These are phyloP conservation scores for Elanus axillaris DNA, from an alignment of 2,113 vertebrate genomes.

Conservation along the genomic window DNA sequence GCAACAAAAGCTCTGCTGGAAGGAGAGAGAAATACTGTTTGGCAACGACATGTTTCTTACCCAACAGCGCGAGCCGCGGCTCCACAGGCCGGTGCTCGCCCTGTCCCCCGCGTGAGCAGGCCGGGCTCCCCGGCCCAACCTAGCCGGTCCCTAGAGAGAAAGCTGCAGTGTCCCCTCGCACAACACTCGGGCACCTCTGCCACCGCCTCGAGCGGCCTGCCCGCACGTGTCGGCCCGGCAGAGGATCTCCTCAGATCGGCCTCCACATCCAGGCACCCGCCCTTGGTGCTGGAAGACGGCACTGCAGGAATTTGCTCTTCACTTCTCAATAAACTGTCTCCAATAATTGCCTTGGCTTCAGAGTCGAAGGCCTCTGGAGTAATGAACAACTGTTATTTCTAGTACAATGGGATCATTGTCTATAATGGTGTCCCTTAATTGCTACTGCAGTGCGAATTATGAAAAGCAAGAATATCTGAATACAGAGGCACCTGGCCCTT, in stretches of 20 bases:
- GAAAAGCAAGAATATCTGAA: not conserved
- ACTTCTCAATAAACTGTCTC: not conserved
- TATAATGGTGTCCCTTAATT: constrained; percentile 29
- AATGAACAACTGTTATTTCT: constrained; percentile 40
- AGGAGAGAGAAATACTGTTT: not conserved
- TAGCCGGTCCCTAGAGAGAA: not conserved
- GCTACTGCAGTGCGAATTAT: not conserved
- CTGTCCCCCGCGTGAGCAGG: fast-evolving
- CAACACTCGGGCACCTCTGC: not conserved
- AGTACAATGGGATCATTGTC: constrained; percentile 11
- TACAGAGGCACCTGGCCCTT: constrained; percentile 11
- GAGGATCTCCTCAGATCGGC: not conserved
- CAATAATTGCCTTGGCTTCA: not conserved
- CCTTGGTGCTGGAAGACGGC: not conserved
- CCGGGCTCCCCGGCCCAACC: not conserved
- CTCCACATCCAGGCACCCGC: not conserved
- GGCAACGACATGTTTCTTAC: fast-evolving
- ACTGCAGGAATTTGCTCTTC: not conserved
- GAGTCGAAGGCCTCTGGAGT: constrained; percentile 7
- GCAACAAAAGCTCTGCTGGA: not conserved
- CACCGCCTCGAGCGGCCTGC: not conserved
- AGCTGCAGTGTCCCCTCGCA: not conserved
- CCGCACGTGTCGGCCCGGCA: not conserved
- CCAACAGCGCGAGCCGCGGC: fast-evolving
- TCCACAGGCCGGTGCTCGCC: not conserved